Evolutionary conservation across 2,888 invertebrate genomes (phyloP).

Genomic region (Crematogaster levior): DNA sequence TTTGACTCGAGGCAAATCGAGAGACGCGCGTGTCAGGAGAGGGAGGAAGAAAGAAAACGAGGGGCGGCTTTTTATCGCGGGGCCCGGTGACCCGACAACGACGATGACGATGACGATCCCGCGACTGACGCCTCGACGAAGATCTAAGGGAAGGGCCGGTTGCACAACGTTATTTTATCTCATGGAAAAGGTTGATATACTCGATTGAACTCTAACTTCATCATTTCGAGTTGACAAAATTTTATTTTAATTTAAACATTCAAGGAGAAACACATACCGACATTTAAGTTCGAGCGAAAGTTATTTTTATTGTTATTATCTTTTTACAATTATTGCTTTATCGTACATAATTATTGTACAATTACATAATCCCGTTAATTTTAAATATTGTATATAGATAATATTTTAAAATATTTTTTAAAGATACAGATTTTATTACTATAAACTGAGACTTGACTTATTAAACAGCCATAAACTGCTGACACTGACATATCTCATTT

Average conservation of each 20-base stretch:
- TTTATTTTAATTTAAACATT: not conserved
- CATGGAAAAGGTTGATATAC: not conserved
- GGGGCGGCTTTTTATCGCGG: conserved; percentile 65
- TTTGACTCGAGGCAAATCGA: conserved; percentile 79
- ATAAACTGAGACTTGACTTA: not conserved
- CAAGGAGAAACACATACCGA: not conserved
- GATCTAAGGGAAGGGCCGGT: conserved; percentile 18
- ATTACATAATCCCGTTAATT: not conserved
- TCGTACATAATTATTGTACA: not conserved
- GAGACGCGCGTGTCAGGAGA: conserved; percentile 44
- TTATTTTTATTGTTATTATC: not conserved
- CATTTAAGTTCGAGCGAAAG: not conserved
- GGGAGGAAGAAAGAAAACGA: conserved; percentile 56
- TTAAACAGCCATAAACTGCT: not conserved
- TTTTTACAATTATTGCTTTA: not conserved
- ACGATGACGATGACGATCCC: conserved; percentile 28
- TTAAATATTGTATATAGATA: not conserved
- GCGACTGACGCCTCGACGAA: conserved; percentile 20
- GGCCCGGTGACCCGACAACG: conserved; percentile 68
- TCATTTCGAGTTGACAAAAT: not conserved
- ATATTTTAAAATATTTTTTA: not conserved
- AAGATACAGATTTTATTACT: not conserved
- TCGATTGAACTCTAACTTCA: conserved; percentile 1
- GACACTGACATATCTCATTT: not conserved
- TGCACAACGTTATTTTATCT: conserved; percentile 23